A percentile compares a stretch with the other conserved stretches of the same genome.
phyloP scores from a whole-genome alignment of 2,888 invertebrate genomes.

The Drosophila aldrichi region DNA sequence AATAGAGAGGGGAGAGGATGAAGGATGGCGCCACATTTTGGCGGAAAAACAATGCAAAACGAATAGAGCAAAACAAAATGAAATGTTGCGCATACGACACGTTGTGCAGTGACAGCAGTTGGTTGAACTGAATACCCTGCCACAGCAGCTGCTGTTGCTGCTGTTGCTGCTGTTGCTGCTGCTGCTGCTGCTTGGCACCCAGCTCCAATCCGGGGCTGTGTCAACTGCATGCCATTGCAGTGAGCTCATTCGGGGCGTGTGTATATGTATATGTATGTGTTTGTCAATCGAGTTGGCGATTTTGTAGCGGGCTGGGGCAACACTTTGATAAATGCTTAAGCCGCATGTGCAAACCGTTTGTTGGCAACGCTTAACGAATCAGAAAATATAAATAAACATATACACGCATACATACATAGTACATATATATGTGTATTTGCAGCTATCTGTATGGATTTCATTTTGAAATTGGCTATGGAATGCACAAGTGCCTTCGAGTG shows the following conservation, averaged over 20 bases:
- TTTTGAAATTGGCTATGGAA: constrained; percentile 44
- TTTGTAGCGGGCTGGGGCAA: constrained; percentile 48
- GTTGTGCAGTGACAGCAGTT: constrained; percentile 68
- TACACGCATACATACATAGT: constrained; percentile 1
- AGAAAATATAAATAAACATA: constrained; percentile 40
- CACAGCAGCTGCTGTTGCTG: constrained; percentile 4
- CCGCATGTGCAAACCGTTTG: constrained; percentile 67
- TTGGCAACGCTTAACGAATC: constrained; percentile 73
- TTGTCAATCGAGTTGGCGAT: constrained; percentile 69
- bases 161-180: not conserved
- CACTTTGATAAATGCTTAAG: constrained; percentile 57
- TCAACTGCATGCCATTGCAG: constrained; percentile 81
- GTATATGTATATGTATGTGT: constrained; percentile 43
- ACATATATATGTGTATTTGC: not conserved
- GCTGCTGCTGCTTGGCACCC: constrained; percentile 26
- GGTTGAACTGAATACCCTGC: constrained; percentile 24
- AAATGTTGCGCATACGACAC: constrained; percentile 77
- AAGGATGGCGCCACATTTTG: constrained; percentile 4
- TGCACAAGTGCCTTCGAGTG: constrained; percentile 34
- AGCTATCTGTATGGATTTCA: constrained; percentile 44
- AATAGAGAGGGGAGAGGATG: too few species aligned
- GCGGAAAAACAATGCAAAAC: constrained; percentile 5
- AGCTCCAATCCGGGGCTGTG: constrained; percentile 53
- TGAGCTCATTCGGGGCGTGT: constrained; percentile 73
- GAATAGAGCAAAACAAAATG: constrained; percentile 16